Evolutionary conservation across 2,888 invertebrate species (phyloP).

Genomic region (Gastracanthus pulcherrimus): DNA sequence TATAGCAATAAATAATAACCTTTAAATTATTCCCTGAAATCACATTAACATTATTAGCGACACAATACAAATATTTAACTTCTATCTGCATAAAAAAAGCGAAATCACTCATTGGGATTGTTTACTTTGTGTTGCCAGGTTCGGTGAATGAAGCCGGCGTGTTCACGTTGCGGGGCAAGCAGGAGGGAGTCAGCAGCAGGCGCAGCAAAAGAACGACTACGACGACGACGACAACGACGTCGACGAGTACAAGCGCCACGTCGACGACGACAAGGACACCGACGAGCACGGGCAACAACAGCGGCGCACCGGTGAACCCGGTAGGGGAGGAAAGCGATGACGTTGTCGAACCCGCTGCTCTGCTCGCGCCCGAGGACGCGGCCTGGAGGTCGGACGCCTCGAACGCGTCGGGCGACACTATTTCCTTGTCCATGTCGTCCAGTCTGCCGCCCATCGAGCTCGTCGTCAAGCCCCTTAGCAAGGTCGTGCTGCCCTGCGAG

Average conservation of each 20-base stretch:
- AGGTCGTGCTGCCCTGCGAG: slow-evolving; percentile 74
- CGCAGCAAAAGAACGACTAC: slow-evolving; percentile 35
- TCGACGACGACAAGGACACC: background rate
- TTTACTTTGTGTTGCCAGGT: slow-evolving; percentile 65
- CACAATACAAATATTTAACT: too few species aligned
- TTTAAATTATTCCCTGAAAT: too few species aligned
- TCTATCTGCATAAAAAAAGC: too few species aligned
- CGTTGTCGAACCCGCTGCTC: slow-evolving; percentile 69
- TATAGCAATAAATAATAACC: too few species aligned
- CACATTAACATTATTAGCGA: too few species aligned
- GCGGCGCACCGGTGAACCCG: background rate
- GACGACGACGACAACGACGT: background rate
- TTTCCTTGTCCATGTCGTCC: slow-evolving; percentile 62
- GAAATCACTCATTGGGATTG: background rate
- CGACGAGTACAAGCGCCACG: slow-evolving; percentile 1
- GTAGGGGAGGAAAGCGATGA: background rate
- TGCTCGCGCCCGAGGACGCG: slow-evolving; percentile 72
- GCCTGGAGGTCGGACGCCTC: slow-evolving; percentile 70
- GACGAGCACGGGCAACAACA: background rate
- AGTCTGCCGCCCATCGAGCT: slow-evolving; percentile 70
- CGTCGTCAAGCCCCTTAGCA: slow-evolving; percentile 73
- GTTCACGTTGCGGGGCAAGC: slow-evolving; percentile 72
- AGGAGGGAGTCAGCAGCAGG: slow-evolving; percentile 66
- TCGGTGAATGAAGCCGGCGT: slow-evolving; percentile 74
- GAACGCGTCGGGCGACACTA: slow-evolving; percentile 63